phyloP scores from a whole-genome alignment of 2,113 vertebrate genomes.

The Lampris incognitus region DNA sequence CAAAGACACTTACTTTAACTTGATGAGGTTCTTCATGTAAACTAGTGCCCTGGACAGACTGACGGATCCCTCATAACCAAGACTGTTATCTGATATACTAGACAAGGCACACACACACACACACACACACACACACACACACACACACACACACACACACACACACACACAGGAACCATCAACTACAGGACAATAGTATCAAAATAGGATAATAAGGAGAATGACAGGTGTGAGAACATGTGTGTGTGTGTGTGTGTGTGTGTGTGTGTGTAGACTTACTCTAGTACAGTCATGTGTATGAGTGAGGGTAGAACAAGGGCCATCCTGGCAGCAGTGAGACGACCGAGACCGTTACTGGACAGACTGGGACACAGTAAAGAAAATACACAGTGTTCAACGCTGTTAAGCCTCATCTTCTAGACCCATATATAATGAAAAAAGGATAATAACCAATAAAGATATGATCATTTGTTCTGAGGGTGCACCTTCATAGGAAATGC shows the following conservation, averaged over 20 bases:
- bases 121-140: background rate
- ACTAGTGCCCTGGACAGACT: constrained; percentile 76
- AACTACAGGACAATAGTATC: background rate
- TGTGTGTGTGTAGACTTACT: constrained; percentile 79
- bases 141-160: constrained; percentile 5
- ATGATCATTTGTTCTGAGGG: too few species aligned
- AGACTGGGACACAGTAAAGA: constrained; percentile 77
- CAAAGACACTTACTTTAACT: constrained; percentile 83
- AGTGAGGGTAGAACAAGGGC: constrained; percentile 75
- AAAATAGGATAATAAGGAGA: background rate
- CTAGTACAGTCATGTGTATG: constrained; percentile 77
- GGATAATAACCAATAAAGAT: too few species aligned
- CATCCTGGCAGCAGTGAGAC: constrained; percentile 77
- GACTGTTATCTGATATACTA: constrained; percentile 87
- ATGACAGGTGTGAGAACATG: background rate
- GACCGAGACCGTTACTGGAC: constrained; percentile 80
- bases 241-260: background rate
- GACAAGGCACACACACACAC: constrained; percentile 3
- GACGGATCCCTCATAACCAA: constrained; percentile 70
- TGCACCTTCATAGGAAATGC: too few species aligned
- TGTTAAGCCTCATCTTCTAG: background rate
- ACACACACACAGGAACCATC: background rate
- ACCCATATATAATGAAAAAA: background rate
- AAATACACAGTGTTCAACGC: background rate
- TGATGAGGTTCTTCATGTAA: constrained; percentile 77